A percentile compares a stretch with the other conserved stretches of the same genome.
These are phyloP conservation scores for Pteronura brasiliensis DNA, from an alignment of 2,113 vertebrate species.

Conservation along the genomic window DNA sequence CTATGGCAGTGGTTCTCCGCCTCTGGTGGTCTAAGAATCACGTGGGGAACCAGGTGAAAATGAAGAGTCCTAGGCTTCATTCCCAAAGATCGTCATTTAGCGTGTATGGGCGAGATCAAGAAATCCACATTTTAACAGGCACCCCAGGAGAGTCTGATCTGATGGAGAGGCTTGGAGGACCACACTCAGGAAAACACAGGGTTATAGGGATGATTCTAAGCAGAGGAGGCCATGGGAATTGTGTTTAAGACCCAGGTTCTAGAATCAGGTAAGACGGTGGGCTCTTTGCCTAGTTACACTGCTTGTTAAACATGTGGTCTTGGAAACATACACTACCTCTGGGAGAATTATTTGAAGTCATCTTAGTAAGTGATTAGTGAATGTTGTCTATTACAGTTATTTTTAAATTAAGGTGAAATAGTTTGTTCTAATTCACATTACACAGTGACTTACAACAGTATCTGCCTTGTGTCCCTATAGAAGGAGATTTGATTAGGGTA, in stretches of 20 bases:
- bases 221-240: background rate
- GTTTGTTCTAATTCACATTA: background rate
- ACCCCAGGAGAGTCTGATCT: background rate
- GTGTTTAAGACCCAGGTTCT: background rate
- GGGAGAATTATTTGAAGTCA: background rate
- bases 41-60: background rate
- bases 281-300: background rate
- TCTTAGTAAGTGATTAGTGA: background rate
- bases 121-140: background rate
- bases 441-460: background rate
- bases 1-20: background rate
- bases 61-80: background rate
- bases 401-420: background rate
- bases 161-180: background rate
- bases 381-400: background rate
- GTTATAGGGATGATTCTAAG: background rate
- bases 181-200: background rate
- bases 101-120: background rate
- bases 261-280: background rate
- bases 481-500: background rate
- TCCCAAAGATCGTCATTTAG: background rate
- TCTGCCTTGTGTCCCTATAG: background rate
- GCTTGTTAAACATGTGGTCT: background rate
- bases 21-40: background rate
- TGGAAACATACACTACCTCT: background rate